Evolutionary conservation across 2,888 invertebrate genomes (phyloP).

Genomic region (Tenthredo livida): DNA sequence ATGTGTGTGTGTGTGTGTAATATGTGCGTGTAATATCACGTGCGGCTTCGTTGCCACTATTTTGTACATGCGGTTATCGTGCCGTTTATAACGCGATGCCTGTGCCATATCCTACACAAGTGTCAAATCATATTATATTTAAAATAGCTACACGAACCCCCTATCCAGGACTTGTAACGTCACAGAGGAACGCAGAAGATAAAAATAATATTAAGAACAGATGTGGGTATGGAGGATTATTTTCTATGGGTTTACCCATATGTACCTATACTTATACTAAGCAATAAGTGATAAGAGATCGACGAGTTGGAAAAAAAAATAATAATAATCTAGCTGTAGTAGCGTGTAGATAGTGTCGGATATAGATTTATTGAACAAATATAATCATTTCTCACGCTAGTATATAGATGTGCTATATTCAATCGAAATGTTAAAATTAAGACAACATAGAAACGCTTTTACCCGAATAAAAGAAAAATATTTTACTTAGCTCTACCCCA

Average conservation of each 20-base stretch:
- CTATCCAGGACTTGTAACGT: conserved; percentile 1
- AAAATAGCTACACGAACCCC: conserved; percentile 10
- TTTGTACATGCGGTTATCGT: conserved; percentile 37
- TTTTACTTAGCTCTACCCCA: background rate
- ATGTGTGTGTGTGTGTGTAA: background rate
- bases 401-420: background rate
- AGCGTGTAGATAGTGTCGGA: background rate
- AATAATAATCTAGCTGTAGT: background rate
- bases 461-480: conserved; percentile 41
- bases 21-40: background rate
- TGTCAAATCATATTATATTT: conserved; percentile 45
- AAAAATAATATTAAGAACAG: conserved; percentile 10
- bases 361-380: background rate
- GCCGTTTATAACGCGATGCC: background rate
- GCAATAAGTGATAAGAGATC: background rate
- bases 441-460: conserved; percentile 5
- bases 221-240: background rate
- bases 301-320: background rate
- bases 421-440: background rate
- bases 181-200: background rate
- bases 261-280: background rate
- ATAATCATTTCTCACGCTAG: background rate
- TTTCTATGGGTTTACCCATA: background rate
- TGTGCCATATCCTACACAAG: background rate
- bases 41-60: conserved; percentile 3